A percentile compares a stretch with the other conserved stretches of the same genome.
Evolutionary conservation across 2,888 invertebrate species (phyloP).

Genomic region (Drosophila parthenogenetica): DNA sequence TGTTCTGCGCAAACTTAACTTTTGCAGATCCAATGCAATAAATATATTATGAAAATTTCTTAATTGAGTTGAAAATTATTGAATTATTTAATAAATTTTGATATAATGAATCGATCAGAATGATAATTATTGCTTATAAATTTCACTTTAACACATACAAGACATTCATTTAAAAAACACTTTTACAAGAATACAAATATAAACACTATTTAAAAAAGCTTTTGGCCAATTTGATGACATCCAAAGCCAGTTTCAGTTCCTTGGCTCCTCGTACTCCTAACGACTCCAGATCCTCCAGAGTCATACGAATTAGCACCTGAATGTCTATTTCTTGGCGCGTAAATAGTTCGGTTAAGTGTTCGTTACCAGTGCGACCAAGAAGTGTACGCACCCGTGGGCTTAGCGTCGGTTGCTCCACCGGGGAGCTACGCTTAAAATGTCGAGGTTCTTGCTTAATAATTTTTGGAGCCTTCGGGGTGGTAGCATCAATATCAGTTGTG

Average conservation of each 20-base stretch:
- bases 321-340: slow-evolving; percentile 78
- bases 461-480: not conserved
- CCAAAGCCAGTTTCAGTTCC: slow-evolving; percentile 62
- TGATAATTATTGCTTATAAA: no score
- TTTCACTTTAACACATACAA: not conserved
- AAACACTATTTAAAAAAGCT: slow-evolving; percentile 43
- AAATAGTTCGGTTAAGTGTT: slow-evolving; percentile 69
- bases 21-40: no score
- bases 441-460: not conserved
- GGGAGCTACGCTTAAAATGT: slow-evolving; percentile 55
- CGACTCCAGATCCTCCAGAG: slow-evolving; percentile 64
- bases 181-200: not conserved
- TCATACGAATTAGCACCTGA: slow-evolving; percentile 64
- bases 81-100: no score
- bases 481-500: not conserved
- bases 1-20: no score
- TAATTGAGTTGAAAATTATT: no score
- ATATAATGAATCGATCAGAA: no score
- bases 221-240: slow-evolving; percentile 64
- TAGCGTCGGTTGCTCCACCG: slow-evolving; percentile 58
- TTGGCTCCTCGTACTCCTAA: slow-evolving; percentile 69
- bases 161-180: not conserved
- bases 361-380: slow-evolving; percentile 63
- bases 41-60: no score
- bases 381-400: slow-evolving; percentile 66